A percentile compares a stretch with the other conserved stretches of the same genome.
Evolutionary conservation across 2,797 vertebrate species (phyloP).

Genomic region (Sebastes reedi): DNA sequence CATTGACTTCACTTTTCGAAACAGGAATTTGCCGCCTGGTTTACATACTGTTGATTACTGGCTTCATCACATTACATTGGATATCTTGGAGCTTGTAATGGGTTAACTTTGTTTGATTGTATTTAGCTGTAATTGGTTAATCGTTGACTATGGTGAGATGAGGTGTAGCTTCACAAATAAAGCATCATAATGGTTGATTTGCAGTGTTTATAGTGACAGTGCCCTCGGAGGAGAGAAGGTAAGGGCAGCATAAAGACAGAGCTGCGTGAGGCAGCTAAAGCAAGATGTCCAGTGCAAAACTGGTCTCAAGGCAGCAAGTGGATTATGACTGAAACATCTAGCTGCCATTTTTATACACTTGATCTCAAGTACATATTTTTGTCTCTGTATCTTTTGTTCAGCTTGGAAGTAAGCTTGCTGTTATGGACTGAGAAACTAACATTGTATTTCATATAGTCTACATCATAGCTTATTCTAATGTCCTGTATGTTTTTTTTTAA

Average conservation of each 20-base stretch:
- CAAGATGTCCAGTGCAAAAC: not conserved
- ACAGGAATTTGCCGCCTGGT: not conserved
- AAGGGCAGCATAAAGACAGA: not conserved
- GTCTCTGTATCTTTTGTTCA: not conserved
- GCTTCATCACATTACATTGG: not conserved
- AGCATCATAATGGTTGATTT: not conserved
- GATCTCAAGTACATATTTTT: not conserved
- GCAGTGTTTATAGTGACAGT: too few relatives aligned
- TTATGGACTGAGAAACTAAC: not conserved
- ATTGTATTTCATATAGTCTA: not conserved
- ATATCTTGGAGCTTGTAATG: not conserved
- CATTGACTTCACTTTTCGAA: too few relatives aligned
- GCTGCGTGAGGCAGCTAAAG: not conserved
- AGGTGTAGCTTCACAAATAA: slow-evolving; percentile 9
- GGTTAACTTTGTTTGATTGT: not conserved
- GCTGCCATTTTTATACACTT: not conserved
- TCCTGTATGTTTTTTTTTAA: not conserved
- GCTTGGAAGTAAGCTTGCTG: not conserved
- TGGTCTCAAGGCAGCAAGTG: not conserved
- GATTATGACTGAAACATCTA: not conserved
- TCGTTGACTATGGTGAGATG: not conserved
- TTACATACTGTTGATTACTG: not conserved
- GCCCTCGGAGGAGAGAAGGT: not conserved
- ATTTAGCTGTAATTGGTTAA: not conserved
- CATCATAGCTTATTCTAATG: not conserved